Base-by-base conservation (phyloP, 2,113 vertebrate species). In the Sinocyclocheilus anshuiensis region DNA sequence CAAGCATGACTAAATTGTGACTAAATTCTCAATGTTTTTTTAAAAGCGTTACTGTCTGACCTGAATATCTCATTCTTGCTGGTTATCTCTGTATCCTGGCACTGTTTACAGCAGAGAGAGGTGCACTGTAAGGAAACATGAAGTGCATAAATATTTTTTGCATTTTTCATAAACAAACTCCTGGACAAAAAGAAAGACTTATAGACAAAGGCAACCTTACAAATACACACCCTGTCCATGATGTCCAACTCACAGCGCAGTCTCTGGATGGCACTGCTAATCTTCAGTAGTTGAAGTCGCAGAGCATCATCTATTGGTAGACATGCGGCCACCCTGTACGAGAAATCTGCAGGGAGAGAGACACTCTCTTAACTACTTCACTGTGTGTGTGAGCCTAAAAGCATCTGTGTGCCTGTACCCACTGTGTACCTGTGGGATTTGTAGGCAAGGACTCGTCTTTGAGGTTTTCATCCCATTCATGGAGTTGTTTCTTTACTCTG, bases 41-140 rank as follows among this genome's bases (percentile, higher is more conserved):
- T 45, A 42, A 48, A 48, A 11, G 4, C 29, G 29, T 26, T 8
- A 67, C 9, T 3, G 83, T 67, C 94, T 96, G 91, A 99, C 98
- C 98, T 99, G 96, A 99, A 99, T 90, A 99, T 99, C 91, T 99
- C 98, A 82, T 97, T 98, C 94, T 99, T 99, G 81, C 97, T 99
- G 4, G 98, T 99, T 92, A 99, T 99, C 95, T 99, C 97, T 67
- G 96, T 98, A 90, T 99, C 96, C 88, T 97, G 96, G 92, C 98
- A 99, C 85, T 97, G 96, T 91, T 99, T 99, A 91, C 97, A 99
- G 88, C 97, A 98, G 10, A 99, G 95, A 0, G 97, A 99, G 0
- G 98, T 99, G 82, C 97, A 99, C 98, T 99, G 85, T 83, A 63
- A 86, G 83, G 26, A 85, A 16, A 92, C 2, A 83, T 1, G 50